Conservation (phyloP, 2,113 vertebrate species). For the Tetrax tetrax region DNA sequence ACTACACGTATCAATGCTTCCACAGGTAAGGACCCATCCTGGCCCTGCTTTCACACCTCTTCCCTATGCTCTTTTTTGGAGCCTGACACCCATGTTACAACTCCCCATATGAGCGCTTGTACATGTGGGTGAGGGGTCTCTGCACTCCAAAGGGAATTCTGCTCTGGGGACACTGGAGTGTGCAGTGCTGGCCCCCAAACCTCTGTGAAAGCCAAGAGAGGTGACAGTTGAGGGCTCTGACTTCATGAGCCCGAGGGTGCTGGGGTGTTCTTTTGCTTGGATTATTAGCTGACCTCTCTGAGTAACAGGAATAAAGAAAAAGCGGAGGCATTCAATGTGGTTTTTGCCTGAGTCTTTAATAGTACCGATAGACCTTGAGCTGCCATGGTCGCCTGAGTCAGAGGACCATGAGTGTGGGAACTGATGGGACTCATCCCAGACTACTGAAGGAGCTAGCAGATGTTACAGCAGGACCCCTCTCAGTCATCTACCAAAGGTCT, state of each 20-base stretch:
- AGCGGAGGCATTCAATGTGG: no score
- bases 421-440: no score
- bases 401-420: no score
- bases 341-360: no score
- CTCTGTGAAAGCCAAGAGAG: neutral
- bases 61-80: neutral
- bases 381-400: no score
- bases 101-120: neutral
- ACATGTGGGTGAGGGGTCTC: neutral
- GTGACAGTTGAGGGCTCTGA: neutral
- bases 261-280: neutral
- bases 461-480: no score
- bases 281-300: neutral
- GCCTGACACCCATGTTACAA: neutral
- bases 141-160: neutral
- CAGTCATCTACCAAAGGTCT: no score
- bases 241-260: neutral
- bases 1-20: constrained; percentile 96
- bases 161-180: neutral
- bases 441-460: no score
- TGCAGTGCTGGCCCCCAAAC: neutral
- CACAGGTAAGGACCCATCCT: constrained; percentile 76
- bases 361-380: no score
- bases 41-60: neutral
- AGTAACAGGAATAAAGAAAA: no score